Conservation (phyloP, 1,140 invertebrate genomes). For the Gonatopus flavifemur region DNA sequence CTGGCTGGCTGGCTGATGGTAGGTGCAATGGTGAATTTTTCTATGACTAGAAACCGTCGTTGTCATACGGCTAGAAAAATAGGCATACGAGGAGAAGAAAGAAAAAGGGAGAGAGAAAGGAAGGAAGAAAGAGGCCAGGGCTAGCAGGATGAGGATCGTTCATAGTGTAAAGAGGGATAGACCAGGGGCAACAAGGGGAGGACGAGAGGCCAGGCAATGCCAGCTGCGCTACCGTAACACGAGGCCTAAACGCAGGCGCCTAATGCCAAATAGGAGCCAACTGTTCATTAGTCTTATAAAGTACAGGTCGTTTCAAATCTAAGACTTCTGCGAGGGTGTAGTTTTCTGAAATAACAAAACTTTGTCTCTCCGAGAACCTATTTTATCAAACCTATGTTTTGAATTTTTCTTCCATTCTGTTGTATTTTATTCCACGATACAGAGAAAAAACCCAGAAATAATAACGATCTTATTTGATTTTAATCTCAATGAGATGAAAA, state of each 20-base stretch:
- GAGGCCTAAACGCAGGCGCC: constrained; percentile 41
- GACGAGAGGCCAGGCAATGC: constrained; percentile 33
- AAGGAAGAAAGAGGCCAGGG: constrained; percentile 1
- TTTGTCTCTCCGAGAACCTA: too few species aligned
- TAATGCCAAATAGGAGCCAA: constrained; percentile 51
- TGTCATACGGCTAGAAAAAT: constrained; percentile 37
- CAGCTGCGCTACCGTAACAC: constrained; percentile 51
- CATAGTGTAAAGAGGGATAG: too few species aligned
- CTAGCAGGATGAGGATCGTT: too few species aligned
- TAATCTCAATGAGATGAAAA: too few species aligned
- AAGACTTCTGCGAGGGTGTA: constrained; percentile 22
- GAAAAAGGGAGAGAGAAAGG: constrained; percentile 12
- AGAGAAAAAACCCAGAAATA: too few species aligned
- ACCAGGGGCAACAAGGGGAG: constrained; percentile 1
- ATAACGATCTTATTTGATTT: too few species aligned
- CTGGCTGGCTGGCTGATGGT: too few species aligned
- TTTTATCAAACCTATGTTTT: too few species aligned
- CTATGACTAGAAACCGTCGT: too few species aligned
- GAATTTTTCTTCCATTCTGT: too few species aligned
- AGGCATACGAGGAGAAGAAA: constrained; percentile 36
- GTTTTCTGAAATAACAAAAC: constrained; percentile 13
- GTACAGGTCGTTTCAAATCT: constrained; percentile 42
- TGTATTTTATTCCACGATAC: too few species aligned
- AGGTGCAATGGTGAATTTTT: too few species aligned
- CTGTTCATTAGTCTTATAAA: constrained; percentile 52